Conservation (phyloP, 1,140 invertebrate species). For the Drosophila ficusphila region DNA sequence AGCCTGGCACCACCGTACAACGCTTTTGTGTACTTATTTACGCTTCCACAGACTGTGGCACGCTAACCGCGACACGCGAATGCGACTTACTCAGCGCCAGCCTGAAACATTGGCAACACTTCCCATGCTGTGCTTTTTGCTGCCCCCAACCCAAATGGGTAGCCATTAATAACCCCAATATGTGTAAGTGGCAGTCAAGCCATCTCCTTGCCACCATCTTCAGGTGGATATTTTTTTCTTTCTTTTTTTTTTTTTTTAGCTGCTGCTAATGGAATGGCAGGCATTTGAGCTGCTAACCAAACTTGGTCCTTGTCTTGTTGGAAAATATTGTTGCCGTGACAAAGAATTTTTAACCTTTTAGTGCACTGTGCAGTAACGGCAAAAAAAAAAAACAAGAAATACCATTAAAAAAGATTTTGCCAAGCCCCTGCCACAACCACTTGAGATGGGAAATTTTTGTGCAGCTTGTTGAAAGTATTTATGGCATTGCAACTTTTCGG, state of each 20-base stretch:
- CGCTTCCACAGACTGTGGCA: conserved; percentile 46
- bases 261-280: conserved; percentile 36
- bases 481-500: conserved; percentile 38
- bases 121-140: conserved; percentile 18
- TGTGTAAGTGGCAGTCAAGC: conserved; percentile 60
- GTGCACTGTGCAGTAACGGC: conserved; percentile 14
- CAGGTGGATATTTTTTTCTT: conserved; percentile 23
- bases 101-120: conserved; percentile 55
- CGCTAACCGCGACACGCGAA: conserved; percentile 58
- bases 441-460: conserved; percentile 36
- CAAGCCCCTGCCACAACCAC: conserved; percentile 26
- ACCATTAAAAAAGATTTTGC: conserved; percentile 61
- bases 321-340: conserved; percentile 62
- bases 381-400: neutral
- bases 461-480: conserved; percentile 40
- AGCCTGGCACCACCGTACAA: conserved; percentile 23
- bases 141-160: conserved; percentile 12
- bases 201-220: conserved; percentile 10
- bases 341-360: conserved; percentile 69
- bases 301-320: conserved; percentile 24
- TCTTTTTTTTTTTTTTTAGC: neutral
- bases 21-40: conserved; percentile 38
- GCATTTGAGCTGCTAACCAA: conserved; percentile 18
- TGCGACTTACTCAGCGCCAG: conserved; percentile 44
- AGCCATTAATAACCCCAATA: conserved; percentile 77